Conservation (phyloP, 2,888 invertebrate species). For the Hedychridium roseum region DNA sequence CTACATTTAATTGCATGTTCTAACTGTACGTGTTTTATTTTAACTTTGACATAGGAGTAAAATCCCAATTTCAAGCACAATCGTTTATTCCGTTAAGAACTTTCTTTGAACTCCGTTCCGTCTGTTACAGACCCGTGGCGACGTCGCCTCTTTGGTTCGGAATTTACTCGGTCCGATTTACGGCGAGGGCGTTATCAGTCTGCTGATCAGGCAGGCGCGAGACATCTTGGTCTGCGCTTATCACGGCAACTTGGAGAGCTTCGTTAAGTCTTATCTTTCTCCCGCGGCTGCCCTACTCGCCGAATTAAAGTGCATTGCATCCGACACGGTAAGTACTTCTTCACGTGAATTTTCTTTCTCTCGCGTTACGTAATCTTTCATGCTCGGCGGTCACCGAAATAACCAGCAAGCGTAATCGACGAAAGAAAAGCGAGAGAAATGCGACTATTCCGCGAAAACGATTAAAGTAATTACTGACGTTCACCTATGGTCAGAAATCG, state of each 20-base stretch:
- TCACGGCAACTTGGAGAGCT: constrained; percentile 71
- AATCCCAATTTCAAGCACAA: too few species aligned
- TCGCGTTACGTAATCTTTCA: too few species aligned
- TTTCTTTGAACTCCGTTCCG: too few species aligned
- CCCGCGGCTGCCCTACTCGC: constrained; percentile 70
- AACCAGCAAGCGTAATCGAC: too few species aligned
- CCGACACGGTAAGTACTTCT: constrained; percentile 53
- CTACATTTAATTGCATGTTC: too few species aligned
- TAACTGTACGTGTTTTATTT: too few species aligned
- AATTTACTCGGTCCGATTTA: constrained; percentile 72
- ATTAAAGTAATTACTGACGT: constrained; percentile 32
- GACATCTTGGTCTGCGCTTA: constrained; percentile 74
- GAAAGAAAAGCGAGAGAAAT: constrained; percentile 24
- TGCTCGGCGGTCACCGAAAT: too few species aligned
- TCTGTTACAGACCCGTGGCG: constrained; percentile 42
- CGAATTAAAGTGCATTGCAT: constrained; percentile 63
- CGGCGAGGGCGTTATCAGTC: constrained; percentile 69
- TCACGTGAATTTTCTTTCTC: constrained; percentile 1
- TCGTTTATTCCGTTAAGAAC: too few species aligned
- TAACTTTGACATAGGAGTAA: too few species aligned
- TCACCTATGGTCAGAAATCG: constrained; percentile 24
- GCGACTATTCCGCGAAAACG: constrained; percentile 33
- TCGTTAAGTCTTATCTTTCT: constrained; percentile 71
- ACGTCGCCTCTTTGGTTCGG: constrained; percentile 67
- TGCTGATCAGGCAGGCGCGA: constrained; percentile 74